Evolutionary conservation across 2,888 invertebrate species (phyloP), one percentile per base, ranked within the genome.

Genomic region (Philhelius pedissequus): DNA sequence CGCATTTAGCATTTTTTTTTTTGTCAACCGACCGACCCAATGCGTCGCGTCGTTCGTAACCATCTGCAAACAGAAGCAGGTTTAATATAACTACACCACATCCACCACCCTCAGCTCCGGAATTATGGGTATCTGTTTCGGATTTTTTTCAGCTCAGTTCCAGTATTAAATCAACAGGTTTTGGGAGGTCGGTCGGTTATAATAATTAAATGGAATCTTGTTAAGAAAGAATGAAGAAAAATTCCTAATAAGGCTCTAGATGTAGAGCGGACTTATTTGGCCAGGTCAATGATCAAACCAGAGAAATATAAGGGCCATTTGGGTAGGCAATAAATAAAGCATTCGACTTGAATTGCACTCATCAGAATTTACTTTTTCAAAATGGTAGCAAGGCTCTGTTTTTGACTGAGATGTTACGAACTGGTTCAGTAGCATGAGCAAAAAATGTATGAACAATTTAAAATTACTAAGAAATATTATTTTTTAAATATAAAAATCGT

Each of bases 11-110:
- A 75, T 71, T 82, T 82, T 66, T 76, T 71, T 82, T 82, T 66
- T 76, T 76, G 62, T 77, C 82, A 82, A 73, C 82, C 77, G 71
- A 66, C 48, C 43, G 71, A 66, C 48, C 43, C 43, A 25, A 27
- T 52, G 27, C 25, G 48, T 6, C 7, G 48, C n/a, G 52, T 52
- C 9, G 22, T 48, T 30, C 4, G 15, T 38, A 76, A 45, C 35
- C 77, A 77, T 73, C 84, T 60, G 71, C 84, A 84, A 84, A 84
- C 84, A 84, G 79, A 76, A 84, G 84, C 76, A 71, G 35, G 15
- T 43, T n/a, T n/a, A 15, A 48, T 48, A 48, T 25, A 48, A n/a
- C 48, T 25, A 15, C 30, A 25, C 56, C 80, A 74, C 74, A 62
- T 54, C 75, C 80, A 25, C 56, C 80, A 74, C 74, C 68, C 62